Base-by-base conservation (phyloP, 2,113 vertebrate genomes). In the Orthonyx spaldingii region DNA sequence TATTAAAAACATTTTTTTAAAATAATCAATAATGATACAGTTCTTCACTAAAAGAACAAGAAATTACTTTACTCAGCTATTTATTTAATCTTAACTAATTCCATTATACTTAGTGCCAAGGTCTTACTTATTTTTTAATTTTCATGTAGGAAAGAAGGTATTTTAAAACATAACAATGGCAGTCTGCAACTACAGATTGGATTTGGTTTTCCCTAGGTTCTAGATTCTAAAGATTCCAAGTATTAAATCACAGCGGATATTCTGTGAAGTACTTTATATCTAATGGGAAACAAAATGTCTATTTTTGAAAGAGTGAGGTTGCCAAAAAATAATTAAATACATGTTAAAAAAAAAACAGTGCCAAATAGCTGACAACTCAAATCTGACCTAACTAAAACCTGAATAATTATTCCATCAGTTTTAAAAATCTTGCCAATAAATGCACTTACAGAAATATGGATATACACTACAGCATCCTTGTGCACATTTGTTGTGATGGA, bases 241-340 rank as follows among this genome's bases (percentile, higher is more conserved):
- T 60, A 94, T 94, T 95, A 76, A 92, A 86, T 96, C 93, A 97
- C 42, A 92, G 33, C 44, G 95, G 82, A 96, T 66, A 95, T 89
- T 70, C 79, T 95, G 94, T 92, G 77, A 97, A 98, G 66, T 86
- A 95, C 92, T 97, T 94, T 90, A 92, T 32, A 93, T 93, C 66
- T 96, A 94, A 88, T 64, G 64, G 50, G 52, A 97, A 97, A 93
- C 72, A 92, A 96, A 96, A 79, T 46, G 85, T 64, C 93, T 96
- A 97, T 95, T 97, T 96, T 93, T 88, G 93, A 96, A 56, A 89
- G 63, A 69, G 42, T 37, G 52, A 78, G 33, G 63, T 33, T 79
- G 89, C 87, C 69, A 95, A 95, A 97, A 97, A 96, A 84, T 84
- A 96, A 96, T 94, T 81, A 89, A 94, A 95, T 79, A 91, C 86